Evolutionary conservation across 2,113 vertebrate genomes (phyloP).

Genomic region (Percopsis transmontana): DNA sequence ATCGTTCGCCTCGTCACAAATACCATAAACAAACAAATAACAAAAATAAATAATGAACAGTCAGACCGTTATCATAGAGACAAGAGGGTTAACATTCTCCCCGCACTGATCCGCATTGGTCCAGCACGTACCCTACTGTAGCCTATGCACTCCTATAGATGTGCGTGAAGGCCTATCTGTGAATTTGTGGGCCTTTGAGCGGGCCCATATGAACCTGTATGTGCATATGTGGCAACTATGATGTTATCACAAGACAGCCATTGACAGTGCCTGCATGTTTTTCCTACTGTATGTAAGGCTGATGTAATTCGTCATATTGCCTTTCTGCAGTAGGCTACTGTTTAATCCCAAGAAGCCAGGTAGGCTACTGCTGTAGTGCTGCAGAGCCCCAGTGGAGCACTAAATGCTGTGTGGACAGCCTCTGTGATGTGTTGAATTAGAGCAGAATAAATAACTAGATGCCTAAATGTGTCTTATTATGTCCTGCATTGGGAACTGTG

Average conservation of each 20-base stretch:
- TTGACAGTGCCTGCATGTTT: slow-evolving; percentile 4
- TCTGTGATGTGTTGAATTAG: slow-evolving; percentile 38
- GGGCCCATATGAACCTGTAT: not conserved
- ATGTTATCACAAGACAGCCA: not conserved
- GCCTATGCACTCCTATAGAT: slow-evolving; percentile 21
- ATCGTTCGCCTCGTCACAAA: no score
- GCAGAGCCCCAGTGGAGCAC: slow-evolving; percentile 34
- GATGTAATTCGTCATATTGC: slow-evolving; percentile 12
- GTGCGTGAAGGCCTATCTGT: slow-evolving; percentile 7
- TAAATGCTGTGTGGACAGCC: slow-evolving; percentile 27
- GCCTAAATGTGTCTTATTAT: slow-evolving; percentile 37
- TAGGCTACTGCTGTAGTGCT: slow-evolving; percentile 60
- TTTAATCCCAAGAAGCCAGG: slow-evolving; percentile 8
- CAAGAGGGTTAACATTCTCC: slow-evolving; percentile 56
- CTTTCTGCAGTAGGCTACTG: slow-evolving; percentile 27
- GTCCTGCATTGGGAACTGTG: slow-evolving; percentile 42
- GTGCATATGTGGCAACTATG: not conserved
- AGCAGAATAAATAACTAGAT: slow-evolving; percentile 53
- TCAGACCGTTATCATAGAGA: slow-evolving; percentile 28
- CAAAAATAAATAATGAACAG: not conserved
- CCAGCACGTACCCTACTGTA: slow-evolving; percentile 44
- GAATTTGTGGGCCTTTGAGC: slow-evolving; percentile 3
- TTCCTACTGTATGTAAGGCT: slow-evolving; percentile 10
- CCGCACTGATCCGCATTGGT: slow-evolving; percentile 47
- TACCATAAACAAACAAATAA: not conserved